Percentiles rank a stretch among this genome's conserved stretches.
Evolutionary conservation across 35 echinoderm and acorn worm genomes (phyloP).

Genomic region (Apostichopus japonicus): DNA sequence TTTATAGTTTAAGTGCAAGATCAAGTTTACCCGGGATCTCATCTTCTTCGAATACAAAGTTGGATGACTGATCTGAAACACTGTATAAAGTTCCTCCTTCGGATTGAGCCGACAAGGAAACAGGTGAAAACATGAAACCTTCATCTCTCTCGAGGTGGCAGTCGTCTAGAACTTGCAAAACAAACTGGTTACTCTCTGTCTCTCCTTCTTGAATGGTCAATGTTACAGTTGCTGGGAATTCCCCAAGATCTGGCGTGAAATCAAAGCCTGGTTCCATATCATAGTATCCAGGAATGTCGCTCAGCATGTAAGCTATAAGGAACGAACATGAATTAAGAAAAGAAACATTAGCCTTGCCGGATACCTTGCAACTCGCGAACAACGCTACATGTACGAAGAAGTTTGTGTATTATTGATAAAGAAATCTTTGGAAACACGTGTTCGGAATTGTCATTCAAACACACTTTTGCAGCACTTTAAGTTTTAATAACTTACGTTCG

Average conservation of each 20-base stretch:
- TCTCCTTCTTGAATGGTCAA: constrained; percentile 16
- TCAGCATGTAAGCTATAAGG: not conserved
- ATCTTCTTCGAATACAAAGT: not conserved
- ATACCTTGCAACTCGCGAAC: no score
- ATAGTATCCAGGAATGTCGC: not conserved
- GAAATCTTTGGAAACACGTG: no score
- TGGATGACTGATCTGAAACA: constrained; percentile 13
- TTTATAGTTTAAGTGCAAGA: no score
- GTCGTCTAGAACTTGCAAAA: constrained; percentile 28
- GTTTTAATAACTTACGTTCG: no score
- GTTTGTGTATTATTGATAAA: no score
- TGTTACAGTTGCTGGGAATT: constrained; percentile 3
- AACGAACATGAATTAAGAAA: not conserved
- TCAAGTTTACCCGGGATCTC: not conserved
- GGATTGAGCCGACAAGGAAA: not conserved
- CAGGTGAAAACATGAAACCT: constrained; percentile 12
- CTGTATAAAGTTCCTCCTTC: not conserved
- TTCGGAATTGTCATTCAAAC: no score
- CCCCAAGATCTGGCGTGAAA: constrained; percentile 7
- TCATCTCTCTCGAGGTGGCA: constrained; percentile 16
- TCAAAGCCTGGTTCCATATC: constrained; percentile 37
- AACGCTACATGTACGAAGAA: no score
- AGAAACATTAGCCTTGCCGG: no score
- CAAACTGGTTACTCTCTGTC: not conserved
- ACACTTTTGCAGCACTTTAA: no score